Base-by-base conservation (phyloP, 2,888 invertebrate genomes). In the Microctonus aethiopoides region DNA sequence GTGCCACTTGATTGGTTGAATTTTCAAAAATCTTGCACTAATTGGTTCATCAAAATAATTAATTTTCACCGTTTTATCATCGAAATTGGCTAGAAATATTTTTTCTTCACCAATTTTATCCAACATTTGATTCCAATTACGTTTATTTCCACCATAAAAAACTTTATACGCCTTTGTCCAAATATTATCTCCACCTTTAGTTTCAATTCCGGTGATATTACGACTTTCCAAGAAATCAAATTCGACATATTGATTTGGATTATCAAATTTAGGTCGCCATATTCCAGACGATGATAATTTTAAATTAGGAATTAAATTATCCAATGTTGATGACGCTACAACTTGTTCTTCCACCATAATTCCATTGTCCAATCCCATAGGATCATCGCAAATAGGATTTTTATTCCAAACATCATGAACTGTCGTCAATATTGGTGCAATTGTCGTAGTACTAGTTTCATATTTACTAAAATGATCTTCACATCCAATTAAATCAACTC, bases 161-260 rank as follows among this genome's bases (percentile, higher is more conserved):
- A 96, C 88, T 78, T 90, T 91, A 87, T 92, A 96, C 0, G 91
- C 88, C 1, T 91, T 91, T 1, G 95, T 94, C 93, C 94, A 95
- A 20, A 92, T 92, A 54, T 89, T 88, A 0, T 90, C 87, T 0
- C 92, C 92, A 13, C 93, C 93, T 83, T 92, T 92, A 0, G 93
- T 94, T 63, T 90, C 89, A 56, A 96, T 85, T 32, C 95, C 96
- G 0, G 95, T 95, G 46, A 96, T 86, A 80, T 92, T 93, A 59
- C 94, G 90, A 0, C 92, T 91, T 22, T 91, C 92, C 60, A 92
- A 87, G 84, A 96, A 95, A 86, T 96, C 92, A 83, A 95, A 92
- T 91, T 92, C 85, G 10, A 86, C 81, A 51, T 76, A 82, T 68
- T 84, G 80, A 73, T 78, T 75, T 11, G 79, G 79, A 72, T 77